phyloP scores from a whole-genome alignment of 2,888 invertebrate species.

The Eumerus sabulonum region DNA sequence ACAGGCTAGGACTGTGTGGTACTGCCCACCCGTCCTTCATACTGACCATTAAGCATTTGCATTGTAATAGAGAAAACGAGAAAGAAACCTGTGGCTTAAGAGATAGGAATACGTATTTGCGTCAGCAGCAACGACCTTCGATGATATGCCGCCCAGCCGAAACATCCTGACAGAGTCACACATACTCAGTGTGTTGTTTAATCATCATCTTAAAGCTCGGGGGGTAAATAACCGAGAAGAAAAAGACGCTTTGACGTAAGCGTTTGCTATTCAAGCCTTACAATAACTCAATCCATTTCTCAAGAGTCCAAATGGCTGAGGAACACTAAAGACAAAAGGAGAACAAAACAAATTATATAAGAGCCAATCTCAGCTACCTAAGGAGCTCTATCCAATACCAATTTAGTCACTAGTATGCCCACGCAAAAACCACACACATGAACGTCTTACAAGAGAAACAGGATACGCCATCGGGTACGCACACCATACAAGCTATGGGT shows the following conservation, averaged over 20 bases:
- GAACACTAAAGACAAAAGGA: background rate
- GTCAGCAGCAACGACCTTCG: too few relatives aligned
- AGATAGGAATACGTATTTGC: too few relatives aligned
- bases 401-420: background rate
- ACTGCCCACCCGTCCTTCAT: too few relatives aligned
- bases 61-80: too few relatives aligned
- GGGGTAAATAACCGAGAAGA: too few relatives aligned
- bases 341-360: background rate
- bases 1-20: too few relatives aligned
- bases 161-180: too few relatives aligned
- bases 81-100: too few relatives aligned
- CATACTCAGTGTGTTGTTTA: too few relatives aligned
- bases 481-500: slow-evolving; percentile 33
- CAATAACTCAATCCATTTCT: background rate
- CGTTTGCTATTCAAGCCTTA: slow-evolving; percentile 27
- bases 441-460: slow-evolving; percentile 9
- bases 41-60: too few relatives aligned
- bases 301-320: slow-evolving; percentile 8
- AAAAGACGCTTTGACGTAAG: slow-evolving; percentile 26
- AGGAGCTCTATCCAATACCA: slow-evolving; percentile 14
- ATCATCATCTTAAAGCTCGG: too few relatives aligned
- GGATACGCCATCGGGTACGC: slow-evolving; percentile 3
- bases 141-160: too few relatives aligned
- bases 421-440: slow-evolving; percentile 27
- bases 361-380: slow-evolving; percentile 23